These are phyloP conservation scores for Phasianus colchicus DNA, from an alignment of 2,113 vertebrate species.

Conservation along the genomic window DNA sequence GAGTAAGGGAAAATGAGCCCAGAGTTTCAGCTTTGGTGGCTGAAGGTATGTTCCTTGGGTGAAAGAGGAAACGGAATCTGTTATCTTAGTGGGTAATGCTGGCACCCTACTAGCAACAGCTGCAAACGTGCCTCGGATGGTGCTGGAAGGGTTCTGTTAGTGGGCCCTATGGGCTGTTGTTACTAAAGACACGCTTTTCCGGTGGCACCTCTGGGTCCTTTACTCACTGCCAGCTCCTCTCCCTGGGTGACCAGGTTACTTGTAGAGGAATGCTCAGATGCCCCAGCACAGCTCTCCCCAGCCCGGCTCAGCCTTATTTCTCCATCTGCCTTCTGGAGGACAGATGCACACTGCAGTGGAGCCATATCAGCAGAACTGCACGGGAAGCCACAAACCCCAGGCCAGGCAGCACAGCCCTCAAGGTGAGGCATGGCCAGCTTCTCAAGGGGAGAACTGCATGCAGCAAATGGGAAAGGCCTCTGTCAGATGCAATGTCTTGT, in stretches of 20 bases:
- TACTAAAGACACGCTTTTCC: background rate
- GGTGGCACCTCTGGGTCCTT: background rate
- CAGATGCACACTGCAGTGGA: conserved; percentile 96
- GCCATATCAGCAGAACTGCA: conserved; percentile 96
- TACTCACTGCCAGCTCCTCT: rapidly evolving
- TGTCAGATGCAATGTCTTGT: rapidly evolving
- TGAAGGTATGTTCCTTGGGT: too few species aligned
- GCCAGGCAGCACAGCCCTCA: conserved; percentile 94
- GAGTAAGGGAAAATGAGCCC: too few species aligned
- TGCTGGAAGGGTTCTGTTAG: background rate
- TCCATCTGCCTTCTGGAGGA: conserved; percentile 92
- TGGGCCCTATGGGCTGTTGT: background rate
- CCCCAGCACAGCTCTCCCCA: conserved; percentile 94
- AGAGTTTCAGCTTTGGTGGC: too few species aligned
- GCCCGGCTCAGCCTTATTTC: conserved; percentile 94
- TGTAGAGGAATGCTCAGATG: conserved; percentile 97
- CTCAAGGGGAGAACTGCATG: background rate
- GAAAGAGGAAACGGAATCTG: background rate
- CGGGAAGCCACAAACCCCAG: conserved; percentile 93
- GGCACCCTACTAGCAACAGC: background rate
- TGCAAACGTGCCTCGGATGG: background rate
- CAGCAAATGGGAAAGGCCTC: background rate
- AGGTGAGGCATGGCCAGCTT: conserved; percentile 75
- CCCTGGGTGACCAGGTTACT: conserved; percentile 75
- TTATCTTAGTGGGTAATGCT: conserved; percentile 6